Conservation (phyloP, 2,113 vertebrate genomes). For the Beaufortia kweichowensis region DNA sequence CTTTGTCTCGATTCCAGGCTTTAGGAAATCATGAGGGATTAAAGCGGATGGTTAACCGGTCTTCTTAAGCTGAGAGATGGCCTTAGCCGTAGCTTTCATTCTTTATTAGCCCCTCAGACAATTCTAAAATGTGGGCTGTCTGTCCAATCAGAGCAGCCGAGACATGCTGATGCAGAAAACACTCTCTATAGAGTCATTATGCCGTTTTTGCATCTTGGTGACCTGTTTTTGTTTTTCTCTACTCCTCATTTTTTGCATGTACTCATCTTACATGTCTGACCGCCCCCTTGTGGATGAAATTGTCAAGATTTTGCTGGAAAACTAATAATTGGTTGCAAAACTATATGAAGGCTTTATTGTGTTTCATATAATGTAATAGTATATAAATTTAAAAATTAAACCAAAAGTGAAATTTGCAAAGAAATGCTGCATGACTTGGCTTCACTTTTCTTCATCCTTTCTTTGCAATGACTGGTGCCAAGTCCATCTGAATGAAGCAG, state of each 20-base stretch:
- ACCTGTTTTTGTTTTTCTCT: conserved; percentile 39
- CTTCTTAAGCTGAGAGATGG: conserved; percentile 17
- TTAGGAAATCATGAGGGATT: conserved; percentile 35
- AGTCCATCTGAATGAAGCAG: no score
- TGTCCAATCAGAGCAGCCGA: conserved; percentile 39
- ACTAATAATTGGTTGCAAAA: not conserved
- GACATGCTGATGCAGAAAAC: conserved; percentile 30
- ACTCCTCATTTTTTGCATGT: not conserved
- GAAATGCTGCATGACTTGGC: no score
- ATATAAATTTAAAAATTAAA: no score
- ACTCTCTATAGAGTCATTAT: conserved; percentile 36
- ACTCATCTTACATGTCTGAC: conserved; percentile 32
- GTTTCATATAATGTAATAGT: no score
- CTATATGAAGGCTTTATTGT: not conserved
- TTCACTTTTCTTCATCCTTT: not conserved
- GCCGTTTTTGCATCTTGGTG: conserved; percentile 21
- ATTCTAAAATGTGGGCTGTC: conserved; percentile 48
- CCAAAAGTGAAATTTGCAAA: no score
- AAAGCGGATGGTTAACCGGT: conserved; percentile 9
- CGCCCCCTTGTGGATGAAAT: conserved; percentile 55
- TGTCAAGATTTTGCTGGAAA: not conserved
- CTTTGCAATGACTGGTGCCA: not conserved
- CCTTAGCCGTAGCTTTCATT: conserved; percentile 36
- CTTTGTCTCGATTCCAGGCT: conserved; percentile 33
- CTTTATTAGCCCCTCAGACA: conserved; percentile 37